Evolutionary conservation across 2,888 invertebrate genomes (phyloP).

Genomic region (Lepidochitona cinerea): DNA sequence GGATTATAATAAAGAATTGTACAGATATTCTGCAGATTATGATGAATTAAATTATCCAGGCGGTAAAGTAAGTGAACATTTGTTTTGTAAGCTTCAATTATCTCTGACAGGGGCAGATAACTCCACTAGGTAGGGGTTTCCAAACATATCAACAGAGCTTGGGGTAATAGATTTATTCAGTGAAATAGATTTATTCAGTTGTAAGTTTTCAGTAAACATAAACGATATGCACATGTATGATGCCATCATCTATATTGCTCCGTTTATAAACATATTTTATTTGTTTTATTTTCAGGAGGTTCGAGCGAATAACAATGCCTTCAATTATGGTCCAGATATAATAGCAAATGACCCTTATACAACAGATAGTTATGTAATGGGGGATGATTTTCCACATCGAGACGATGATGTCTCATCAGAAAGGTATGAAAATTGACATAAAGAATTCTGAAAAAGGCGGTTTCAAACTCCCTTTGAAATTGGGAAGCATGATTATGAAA

Average conservation of each 20-base stretch:
- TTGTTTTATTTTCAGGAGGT: conserved; percentile 16
- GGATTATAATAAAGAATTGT: conserved; percentile 56
- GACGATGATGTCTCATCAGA: conserved; percentile 25
- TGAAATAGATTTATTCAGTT: no score
- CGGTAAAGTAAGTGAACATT: no score
- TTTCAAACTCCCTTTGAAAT: no score
- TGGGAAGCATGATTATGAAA: no score
- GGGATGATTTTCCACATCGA: conserved; percentile 26
- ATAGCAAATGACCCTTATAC: conserved; percentile 7
- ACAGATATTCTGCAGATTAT: conserved; percentile 61
- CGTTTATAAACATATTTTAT: not conserved
- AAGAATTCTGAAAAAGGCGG: no score
- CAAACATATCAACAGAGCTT: not conserved
- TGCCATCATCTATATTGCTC: not conserved
- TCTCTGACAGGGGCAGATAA: no score
- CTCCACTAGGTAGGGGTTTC: no score
- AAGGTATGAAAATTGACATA: conserved; percentile 24
- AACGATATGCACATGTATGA: no score
- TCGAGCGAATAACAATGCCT: conserved; percentile 20
- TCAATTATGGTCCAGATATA: conserved; percentile 6
- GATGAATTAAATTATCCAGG: conserved; percentile 49
- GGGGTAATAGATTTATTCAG: no score
- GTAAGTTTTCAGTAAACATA: no score
- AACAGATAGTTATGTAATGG: conserved; percentile 23
- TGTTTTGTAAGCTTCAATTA: no score